A percentile compares a stretch with the other conserved stretches of the same genome.
Conservation (phyloP, 2,113 vertebrate species). For the Campylomormyrus numenius region DNA sequence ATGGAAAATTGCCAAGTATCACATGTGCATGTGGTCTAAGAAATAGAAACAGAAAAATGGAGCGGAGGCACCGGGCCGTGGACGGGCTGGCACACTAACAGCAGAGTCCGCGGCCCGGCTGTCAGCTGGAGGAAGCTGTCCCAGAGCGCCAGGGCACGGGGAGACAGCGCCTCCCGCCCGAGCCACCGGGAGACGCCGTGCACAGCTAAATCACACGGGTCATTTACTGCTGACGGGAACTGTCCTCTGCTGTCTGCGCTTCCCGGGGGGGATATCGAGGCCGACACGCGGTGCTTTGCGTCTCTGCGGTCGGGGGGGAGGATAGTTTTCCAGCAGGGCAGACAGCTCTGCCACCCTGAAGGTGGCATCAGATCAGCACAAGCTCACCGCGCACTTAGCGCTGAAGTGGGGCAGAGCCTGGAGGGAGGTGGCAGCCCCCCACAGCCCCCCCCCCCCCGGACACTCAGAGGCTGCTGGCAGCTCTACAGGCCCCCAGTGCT, state of each 20-base stretch:
- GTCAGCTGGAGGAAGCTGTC: constrained; percentile 34
- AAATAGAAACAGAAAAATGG: background rate
- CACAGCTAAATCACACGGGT: constrained; percentile 54
- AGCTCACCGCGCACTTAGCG: background rate
- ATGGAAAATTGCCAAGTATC: background rate
- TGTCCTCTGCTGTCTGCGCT: constrained; percentile 59
- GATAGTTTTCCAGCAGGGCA: background rate
- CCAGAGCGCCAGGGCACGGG: constrained; percentile 24
- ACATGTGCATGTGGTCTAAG: background rate
- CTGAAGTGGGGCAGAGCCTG: background rate
- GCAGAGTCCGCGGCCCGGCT: constrained; percentile 34
- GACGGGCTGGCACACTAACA: background rate
- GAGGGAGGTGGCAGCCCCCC: background rate
- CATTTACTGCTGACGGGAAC: constrained; percentile 59
- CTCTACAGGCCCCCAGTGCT: background rate
- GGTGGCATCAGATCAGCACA: background rate
- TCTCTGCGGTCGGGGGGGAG: background rate
- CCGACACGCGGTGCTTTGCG: background rate
- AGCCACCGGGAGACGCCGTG: constrained; percentile 32
- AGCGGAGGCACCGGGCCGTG: background rate
- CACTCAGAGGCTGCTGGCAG: background rate
- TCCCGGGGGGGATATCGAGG: constrained; percentile 39
- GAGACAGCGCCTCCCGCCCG: constrained; percentile 43
- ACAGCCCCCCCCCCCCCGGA: background rate
- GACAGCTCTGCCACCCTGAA: background rate